A percentile compares a stretch with the other conserved stretches of the same genome.
Evolutionary conservation across 2,797 vertebrate genomes (phyloP).

Genomic region (Choloepus didactylus): DNA sequence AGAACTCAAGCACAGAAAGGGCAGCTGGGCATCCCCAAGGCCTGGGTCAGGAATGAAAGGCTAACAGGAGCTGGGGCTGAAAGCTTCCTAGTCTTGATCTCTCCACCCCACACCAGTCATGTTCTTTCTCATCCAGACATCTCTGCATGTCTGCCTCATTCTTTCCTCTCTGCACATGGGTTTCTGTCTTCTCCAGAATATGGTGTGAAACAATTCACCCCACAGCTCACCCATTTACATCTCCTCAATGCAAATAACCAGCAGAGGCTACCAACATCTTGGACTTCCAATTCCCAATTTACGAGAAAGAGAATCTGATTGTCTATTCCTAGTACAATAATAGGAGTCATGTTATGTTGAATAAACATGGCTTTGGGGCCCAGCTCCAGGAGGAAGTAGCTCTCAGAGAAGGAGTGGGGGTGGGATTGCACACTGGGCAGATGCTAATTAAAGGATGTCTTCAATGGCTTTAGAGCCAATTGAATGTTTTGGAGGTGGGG

Average conservation of each 20-base stretch:
- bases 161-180: background rate
- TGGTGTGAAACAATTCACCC: background rate
- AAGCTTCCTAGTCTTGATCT: background rate
- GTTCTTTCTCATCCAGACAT: background rate
- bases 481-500: background rate
- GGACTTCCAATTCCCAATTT: background rate
- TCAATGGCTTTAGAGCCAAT: background rate
- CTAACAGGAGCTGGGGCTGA: background rate
- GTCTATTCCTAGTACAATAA: background rate
- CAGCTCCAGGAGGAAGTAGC: background rate
- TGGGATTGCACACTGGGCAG: background rate
- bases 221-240: background rate
- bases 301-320: background rate
- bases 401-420: background rate
- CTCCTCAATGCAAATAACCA: background rate
- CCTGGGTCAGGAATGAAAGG: background rate
- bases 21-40: background rate
- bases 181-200: background rate
- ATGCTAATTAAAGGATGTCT: background rate
- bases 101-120: accelerated
- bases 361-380: background rate
- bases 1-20: background rate
- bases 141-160: background rate
- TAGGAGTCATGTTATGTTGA: background rate
- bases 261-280: background rate